Base-by-base conservation (phyloP, 2,888 invertebrate genomes). In the Ceriagrion tenellum region DNA sequence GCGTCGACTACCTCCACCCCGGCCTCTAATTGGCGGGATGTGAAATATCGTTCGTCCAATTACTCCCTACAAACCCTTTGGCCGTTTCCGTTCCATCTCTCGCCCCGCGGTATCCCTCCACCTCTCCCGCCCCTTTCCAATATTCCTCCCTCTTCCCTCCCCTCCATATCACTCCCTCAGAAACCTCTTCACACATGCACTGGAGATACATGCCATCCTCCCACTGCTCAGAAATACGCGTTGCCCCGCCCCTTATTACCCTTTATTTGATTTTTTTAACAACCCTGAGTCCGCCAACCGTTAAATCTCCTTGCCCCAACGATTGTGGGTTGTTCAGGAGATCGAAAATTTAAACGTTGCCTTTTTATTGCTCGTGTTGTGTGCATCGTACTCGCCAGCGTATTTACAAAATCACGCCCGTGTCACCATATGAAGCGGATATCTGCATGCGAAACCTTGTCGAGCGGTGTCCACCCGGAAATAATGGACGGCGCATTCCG, bases 21-120 rank as follows among this genome's bases (percentile, higher is more conserved):
- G 89, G 26, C 89, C 89, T 47, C 89, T 89, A 89, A 89, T 89
- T 89, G 89, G 89, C 55, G 89, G 55, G 55, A 55, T 47, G 47
- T 89, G 89, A 89, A 89, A 89, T 89, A 89, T 89, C 89, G 89
- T 55, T 55, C 89, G 89, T 89, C 55, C 89, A 89, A 89, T 89
- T 89, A 89, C 89, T 55, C 18, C 81, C 35, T 16, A 35, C 81
- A 81, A 81, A 35, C 81, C 81, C 35, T 35, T 35, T 47, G 47
- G 69, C 69, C 69, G 26, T 69, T 81, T 81, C 81, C 35, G 81
- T 81, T 81, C 81, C 30, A 81, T 35, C 81, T 81, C 35, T 18
- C 81, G 35, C 13, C 30, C 81, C 35, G 30, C 16, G 26, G 26
- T 35, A 0, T 35, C 74, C 74, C 4, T 30, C 26, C 63, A 18